Evolutionary conservation across 2,888 invertebrate genomes (phyloP), one percentile per base, ranked within the genome.

Genomic region (Drosophila borborema): DNA sequence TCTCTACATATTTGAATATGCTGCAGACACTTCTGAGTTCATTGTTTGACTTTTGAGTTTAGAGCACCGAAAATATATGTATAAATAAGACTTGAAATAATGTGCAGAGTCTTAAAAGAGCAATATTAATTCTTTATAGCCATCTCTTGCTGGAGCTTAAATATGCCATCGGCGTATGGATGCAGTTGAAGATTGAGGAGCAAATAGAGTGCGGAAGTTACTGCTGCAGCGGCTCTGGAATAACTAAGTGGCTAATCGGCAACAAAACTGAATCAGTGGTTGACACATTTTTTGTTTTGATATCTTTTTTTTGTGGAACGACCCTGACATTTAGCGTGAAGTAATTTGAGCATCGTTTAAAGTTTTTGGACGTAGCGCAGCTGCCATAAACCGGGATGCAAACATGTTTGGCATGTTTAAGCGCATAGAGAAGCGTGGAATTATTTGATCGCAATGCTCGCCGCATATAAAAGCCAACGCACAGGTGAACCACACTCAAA

Each of bases 381-480:
- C 46, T 55, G 77, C 72, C 77, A 89, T 88, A 79, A 88, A 91
- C 76, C 81, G 89, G 90, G 91, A 91, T 89, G 82, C 77, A 85
- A 91, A 91, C 91, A 91, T 92, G 91, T 92, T 91, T 91, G 64
- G 91, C 91, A 91, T 91, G 84, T 86, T 89, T 86, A 91, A 89
- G 71, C 60, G 60, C 18, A 40, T 45, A 34, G 58, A 31, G 60
- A 66, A 54, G 46, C 69, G 49, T 43, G 63, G 38, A 71, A 54
- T 49, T 60, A 75, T 68, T 72, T 59, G 53, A 63, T 68, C 67
- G 69, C 69, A 64, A 48, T 76, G 72, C 76, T 36, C 34, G 40
- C 12, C 66, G 65, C 66, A 78, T 91, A 92, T 91, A 91, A 87
- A 92, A 91, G 91, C 81, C 72, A 66, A 43, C 55, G 36, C 31